A percentile compares a stretch with the other conserved stretches of the same genome.
Evolutionary conservation across 2,113 vertebrate species (phyloP).

Genomic region (Oreochromis aureus): DNA sequence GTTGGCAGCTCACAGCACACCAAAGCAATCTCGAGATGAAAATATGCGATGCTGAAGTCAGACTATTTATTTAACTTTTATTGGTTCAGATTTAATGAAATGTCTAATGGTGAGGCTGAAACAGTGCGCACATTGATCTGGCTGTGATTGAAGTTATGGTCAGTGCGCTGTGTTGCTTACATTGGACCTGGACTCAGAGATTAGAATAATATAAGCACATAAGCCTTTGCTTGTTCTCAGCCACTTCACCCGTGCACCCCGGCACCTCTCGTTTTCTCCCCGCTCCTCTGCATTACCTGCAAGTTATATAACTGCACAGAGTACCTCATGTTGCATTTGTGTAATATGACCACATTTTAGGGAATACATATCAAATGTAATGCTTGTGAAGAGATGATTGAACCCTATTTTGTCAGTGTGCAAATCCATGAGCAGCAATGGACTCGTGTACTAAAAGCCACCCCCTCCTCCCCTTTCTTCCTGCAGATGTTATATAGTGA

Average conservation of each 20-base stretch:
- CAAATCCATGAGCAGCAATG: not conserved
- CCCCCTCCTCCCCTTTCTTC: not conserved
- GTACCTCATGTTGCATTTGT: not conserved
- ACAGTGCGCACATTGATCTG: slow-evolving; percentile 66
- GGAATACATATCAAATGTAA: not conserved
- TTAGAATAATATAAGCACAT: slow-evolving; percentile 75
- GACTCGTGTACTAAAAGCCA: not conserved
- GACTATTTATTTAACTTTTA: slow-evolving; percentile 56
- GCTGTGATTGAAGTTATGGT: slow-evolving; percentile 71
- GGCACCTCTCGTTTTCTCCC: not conserved
- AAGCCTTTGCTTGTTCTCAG: slow-evolving; percentile 63
- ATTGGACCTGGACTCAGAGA: slow-evolving; percentile 67
- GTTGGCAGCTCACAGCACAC: slow-evolving; percentile 20
- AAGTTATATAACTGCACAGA: not conserved
- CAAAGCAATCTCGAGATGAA: slow-evolving; percentile 42
- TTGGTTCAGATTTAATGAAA: slow-evolving; percentile 66
- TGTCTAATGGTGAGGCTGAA: slow-evolving; percentile 49
- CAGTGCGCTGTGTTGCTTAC: slow-evolving; percentile 69
- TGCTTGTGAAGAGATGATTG: not conserved
- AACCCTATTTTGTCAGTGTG: not conserved
- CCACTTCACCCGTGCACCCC: not conserved
- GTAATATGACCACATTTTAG: not conserved
- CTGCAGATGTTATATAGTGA: slow-evolving; percentile 40
- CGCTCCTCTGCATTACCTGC: not conserved
- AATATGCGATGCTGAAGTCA: slow-evolving; percentile 48